phyloP scores from a whole-genome alignment of 2,797 vertebrate species.

The Cynodonichthys magdalenae region DNA sequence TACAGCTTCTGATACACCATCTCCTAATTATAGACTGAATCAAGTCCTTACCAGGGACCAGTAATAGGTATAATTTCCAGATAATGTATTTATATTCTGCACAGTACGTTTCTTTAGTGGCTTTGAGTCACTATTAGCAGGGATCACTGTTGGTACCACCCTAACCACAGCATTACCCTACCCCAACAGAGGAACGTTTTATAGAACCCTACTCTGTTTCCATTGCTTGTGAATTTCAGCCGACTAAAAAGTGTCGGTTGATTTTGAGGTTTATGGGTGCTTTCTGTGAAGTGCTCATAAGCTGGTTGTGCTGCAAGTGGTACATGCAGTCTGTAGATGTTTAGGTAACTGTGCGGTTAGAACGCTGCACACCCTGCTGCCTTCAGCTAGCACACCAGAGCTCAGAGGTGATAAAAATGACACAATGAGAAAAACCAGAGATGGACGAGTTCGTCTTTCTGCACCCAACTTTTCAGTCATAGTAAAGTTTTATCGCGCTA shows the following conservation, averaged over 20 bases:
- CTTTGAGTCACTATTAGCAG: constrained; percentile 53
- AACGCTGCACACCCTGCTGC: constrained; percentile 51
- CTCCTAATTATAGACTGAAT: constrained; percentile 20
- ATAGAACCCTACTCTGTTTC: constrained; percentile 57
- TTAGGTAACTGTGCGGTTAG: constrained; percentile 55
- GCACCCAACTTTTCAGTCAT: constrained; percentile 53
- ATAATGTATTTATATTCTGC: constrained; percentile 48
- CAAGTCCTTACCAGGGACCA: constrained; percentile 16
- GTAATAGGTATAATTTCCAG: constrained; percentile 25
- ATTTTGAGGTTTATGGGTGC: constrained; percentile 54
- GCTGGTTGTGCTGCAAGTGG: constrained; percentile 19
- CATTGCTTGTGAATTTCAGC: constrained; percentile 57
- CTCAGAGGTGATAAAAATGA: constrained; percentile 79
- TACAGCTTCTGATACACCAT: not conserved
- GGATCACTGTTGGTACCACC: constrained; percentile 62
- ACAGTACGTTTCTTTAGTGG: constrained; percentile 55
- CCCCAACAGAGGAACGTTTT: constrained; percentile 55
- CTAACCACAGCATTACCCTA: constrained; percentile 61
- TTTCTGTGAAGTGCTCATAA: constrained; percentile 44
- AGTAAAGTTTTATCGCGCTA: constrained; percentile 74
- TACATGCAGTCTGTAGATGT: constrained; percentile 29
- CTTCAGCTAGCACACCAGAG: constrained; percentile 51
- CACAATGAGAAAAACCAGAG: constrained; percentile 81
- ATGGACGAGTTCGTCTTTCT: constrained; percentile 67
- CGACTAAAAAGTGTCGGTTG: constrained; percentile 48